These are phyloP conservation scores for Tolypeutes matacus DNA, from an alignment of 2,797 vertebrate genomes.

Conservation along the genomic window DNA sequence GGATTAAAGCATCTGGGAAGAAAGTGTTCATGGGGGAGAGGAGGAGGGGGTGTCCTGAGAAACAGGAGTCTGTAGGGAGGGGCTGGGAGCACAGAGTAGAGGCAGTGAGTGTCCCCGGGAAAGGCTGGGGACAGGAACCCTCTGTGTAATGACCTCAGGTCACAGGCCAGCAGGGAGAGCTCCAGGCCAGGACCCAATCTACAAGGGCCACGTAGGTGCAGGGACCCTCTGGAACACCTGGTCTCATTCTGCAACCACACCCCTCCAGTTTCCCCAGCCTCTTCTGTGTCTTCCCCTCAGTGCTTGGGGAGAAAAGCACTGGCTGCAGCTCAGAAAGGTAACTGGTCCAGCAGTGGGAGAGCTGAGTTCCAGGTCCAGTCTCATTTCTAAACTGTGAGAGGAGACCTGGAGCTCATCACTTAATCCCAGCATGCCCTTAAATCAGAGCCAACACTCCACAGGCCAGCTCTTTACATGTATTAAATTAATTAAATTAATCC, in stretches of 20 bases:
- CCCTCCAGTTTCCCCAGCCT: neutral
- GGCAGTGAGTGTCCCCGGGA: neutral
- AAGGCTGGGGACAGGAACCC: neutral
- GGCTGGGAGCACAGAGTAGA: neutral
- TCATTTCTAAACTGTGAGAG: neutral
- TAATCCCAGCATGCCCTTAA: neutral
- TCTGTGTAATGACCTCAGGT: neutral
- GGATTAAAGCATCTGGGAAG: neutral
- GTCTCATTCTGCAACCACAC: neutral
- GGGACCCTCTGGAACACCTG: neutral
- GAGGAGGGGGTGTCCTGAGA: neutral
- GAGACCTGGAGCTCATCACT: neutral
- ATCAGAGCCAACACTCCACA: neutral
- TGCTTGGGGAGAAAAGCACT: neutral
- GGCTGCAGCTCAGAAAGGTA: neutral
- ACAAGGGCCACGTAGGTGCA: neutral
- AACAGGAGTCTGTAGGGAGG: neutral
- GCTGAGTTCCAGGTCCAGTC: neutral
- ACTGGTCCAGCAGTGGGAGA: neutral
- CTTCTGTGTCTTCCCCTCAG: neutral
- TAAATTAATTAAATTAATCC: neutral
- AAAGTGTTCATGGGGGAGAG: constrained; percentile 24
- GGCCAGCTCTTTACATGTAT: neutral
- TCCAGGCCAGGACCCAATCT: neutral
- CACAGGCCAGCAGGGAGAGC: neutral